phyloP scores from a whole-genome alignment of 64 coral and sea anemone species.

The Actinia tenebrosa region DNA sequence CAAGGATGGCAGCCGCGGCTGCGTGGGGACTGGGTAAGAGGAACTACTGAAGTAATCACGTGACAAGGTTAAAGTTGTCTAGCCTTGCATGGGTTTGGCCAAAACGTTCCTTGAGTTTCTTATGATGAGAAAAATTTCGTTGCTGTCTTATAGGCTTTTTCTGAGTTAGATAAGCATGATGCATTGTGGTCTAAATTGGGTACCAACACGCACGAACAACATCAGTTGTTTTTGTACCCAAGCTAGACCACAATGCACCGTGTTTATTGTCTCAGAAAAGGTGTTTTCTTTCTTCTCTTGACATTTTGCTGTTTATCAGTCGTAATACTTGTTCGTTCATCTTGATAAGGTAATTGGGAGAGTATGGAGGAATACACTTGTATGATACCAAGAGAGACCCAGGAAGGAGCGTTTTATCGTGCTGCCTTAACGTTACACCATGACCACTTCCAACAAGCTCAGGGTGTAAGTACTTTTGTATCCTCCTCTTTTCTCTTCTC shows the following conservation, averaged over 20 bases:
- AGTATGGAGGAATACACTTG: slow-evolving; percentile 99
- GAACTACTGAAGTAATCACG: background rate
- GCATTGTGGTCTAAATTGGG: too few species aligned
- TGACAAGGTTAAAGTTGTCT: background rate
- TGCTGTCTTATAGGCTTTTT: too few species aligned
- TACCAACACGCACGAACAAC: too few species aligned
- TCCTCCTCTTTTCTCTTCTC: background rate
- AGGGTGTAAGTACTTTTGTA: slow-evolving; percentile 49
- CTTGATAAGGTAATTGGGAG: slow-evolving; percentile 80
- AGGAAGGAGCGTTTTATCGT: slow-evolving; percentile 91
- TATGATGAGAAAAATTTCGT: too few species aligned
- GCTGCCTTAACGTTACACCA: slow-evolving; percentile 90
- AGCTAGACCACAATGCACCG: too few species aligned
- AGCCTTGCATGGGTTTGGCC: too few species aligned
- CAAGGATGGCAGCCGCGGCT: slow-evolving; percentile 92
- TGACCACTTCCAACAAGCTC: slow-evolving; percentile 95
- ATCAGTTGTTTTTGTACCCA: too few species aligned
- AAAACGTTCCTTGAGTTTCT: too few species aligned
- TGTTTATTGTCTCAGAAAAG: too few species aligned
- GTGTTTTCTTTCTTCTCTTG: too few species aligned
- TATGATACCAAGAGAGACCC: slow-evolving; percentile 91
- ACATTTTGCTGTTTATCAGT: too few species aligned
- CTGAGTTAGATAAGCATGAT: too few species aligned
- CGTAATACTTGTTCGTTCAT: background rate
- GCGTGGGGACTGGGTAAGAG: slow-evolving; percentile 90